phyloP scores from a whole-genome alignment of 2,888 invertebrate species.

The Luperina nickerlii region DNA sequence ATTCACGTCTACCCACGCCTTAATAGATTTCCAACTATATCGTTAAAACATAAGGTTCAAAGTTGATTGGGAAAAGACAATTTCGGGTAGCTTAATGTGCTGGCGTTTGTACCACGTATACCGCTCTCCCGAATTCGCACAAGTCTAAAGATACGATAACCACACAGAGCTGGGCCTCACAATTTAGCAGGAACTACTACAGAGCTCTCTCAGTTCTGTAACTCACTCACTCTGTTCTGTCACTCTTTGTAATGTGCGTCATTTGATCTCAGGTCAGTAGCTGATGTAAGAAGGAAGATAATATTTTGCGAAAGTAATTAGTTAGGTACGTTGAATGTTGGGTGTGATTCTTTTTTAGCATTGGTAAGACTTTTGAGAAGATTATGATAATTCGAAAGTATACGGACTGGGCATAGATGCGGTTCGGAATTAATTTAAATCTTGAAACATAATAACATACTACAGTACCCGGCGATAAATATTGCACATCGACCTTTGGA shows the following conservation, averaged over 20 bases:
- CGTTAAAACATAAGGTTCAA: too few species aligned
- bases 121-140: constrained; percentile 4
- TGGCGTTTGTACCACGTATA: too few species aligned
- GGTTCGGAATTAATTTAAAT: neutral
- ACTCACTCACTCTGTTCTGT: too few species aligned
- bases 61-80: too few species aligned
- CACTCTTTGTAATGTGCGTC: constrained; percentile 21
- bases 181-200: constrained; percentile 18
- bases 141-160: constrained; percentile 12
- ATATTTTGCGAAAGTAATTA: constrained; percentile 11
- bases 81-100: too few species aligned
- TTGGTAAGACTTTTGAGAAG: neutral
- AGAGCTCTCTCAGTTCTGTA: constrained; percentile 25
- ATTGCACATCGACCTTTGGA: too few species aligned
- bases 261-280: constrained; percentile 45
- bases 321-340: neutral
- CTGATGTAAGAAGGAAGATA: constrained; percentile 11
- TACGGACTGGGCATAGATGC: neutral
- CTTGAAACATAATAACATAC: too few species aligned
- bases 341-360: neutral
- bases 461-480: too few species aligned
- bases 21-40: too few species aligned
- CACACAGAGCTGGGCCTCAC: neutral
- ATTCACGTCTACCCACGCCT: too few species aligned
- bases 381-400: neutral